Percentiles rank a stretch among this genome's conserved stretches.
Conservation (phyloP, 2,113 vertebrate species). For the Pelecanoides urinatrix region DNA sequence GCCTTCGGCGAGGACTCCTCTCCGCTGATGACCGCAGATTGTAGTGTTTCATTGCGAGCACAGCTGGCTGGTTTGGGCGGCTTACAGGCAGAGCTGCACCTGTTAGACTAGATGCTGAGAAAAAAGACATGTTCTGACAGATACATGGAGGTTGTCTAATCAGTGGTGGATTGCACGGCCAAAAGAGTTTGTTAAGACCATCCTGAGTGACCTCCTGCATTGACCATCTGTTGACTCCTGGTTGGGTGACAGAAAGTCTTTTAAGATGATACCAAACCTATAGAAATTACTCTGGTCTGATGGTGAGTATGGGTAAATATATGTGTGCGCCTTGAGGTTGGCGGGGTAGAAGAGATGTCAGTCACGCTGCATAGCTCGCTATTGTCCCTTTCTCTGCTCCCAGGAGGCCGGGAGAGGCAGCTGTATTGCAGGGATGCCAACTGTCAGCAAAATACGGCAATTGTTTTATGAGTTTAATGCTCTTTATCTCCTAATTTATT, state of each 20-base stretch:
- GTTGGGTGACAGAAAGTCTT: not conserved
- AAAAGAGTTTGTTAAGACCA: not conserved
- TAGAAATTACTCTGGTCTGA: not conserved
- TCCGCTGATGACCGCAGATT: not conserved
- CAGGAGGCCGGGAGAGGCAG: constrained; percentile 29
- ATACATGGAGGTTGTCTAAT: not conserved
- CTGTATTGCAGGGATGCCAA: constrained; percentile 49
- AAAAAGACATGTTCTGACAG: not conserved
- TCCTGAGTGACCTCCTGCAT: not conserved
- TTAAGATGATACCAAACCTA: not conserved
- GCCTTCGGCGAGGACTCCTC: accelerated
- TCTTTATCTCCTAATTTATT: constrained; percentile 41
- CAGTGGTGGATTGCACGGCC: accelerated
- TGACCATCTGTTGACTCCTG: not conserved
- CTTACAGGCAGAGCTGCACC: not conserved
- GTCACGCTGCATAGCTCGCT: not conserved
- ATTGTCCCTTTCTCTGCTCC: constrained; percentile 40
- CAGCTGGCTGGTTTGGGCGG: not conserved
- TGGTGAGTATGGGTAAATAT: not conserved
- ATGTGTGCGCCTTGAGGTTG: not conserved
- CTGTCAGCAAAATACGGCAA: constrained; percentile 46
- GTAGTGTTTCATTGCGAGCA: not conserved
- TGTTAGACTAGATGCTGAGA: not conserved
- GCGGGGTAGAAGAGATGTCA: not conserved
- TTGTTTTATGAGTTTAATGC: constrained; percentile 48